Conservation (phyloP, 1,140 invertebrate species). For the Diabrotica virgifera region DNA sequence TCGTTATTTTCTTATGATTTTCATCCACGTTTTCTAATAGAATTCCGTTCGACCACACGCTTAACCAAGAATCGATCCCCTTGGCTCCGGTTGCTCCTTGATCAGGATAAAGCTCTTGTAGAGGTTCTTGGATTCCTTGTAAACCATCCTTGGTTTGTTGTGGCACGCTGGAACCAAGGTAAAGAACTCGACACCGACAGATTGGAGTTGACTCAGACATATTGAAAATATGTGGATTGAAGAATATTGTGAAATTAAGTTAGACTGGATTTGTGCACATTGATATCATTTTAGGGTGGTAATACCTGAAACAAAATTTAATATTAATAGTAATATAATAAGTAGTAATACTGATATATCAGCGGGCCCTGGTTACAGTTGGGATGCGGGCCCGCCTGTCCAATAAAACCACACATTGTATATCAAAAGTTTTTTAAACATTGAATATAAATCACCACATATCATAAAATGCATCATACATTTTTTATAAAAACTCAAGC, state of each 20-base stretch:
- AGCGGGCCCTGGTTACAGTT: too few species aligned
- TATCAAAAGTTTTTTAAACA: too few species aligned
- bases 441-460: too few species aligned
- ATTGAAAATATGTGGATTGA: background rate
- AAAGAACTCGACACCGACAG: slow-evolving; percentile 94
- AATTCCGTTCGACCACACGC: slow-evolving; percentile 95
- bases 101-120: slow-evolving; percentile 93
- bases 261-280: background rate
- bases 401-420: too few species aligned
- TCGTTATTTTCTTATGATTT: slow-evolving; percentile 87
- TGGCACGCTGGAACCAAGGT: slow-evolving; percentile 95
- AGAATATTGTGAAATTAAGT: background rate
- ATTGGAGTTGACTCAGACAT: slow-evolving; percentile 79
- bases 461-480: too few species aligned
- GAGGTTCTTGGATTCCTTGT: slow-evolving; percentile 95
- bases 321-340: background rate
- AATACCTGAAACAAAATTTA: background rate
- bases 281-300: background rate
- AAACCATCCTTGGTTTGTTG: slow-evolving; percentile 97
- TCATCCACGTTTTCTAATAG: slow-evolving; percentile 96
- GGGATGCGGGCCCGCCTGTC: too few species aligned
- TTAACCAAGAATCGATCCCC: slow-evolving; percentile 96
- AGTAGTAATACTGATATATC: too few species aligned
- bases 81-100: slow-evolving; percentile 81
- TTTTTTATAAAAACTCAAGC: too few species aligned